A percentile compares a stretch with the other conserved stretches of the same genome.
phyloP scores from a whole-genome alignment of 2,113 vertebrate genomes.

The Acanthisitta chloris region DNA sequence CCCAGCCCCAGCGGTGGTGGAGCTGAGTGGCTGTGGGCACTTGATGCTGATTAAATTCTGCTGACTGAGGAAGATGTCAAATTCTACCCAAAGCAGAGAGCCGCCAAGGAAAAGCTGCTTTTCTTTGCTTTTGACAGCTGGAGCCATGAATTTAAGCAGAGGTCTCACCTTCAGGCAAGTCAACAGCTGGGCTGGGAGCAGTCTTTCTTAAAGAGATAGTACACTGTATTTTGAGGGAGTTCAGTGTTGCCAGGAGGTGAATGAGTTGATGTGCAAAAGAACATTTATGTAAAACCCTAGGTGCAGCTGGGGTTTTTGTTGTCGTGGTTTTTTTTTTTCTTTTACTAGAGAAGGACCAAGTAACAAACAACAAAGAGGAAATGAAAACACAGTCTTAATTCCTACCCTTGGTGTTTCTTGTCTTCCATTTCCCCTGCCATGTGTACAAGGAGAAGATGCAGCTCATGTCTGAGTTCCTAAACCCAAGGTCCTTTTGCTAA shows the following conservation, averaged over 20 bases:
- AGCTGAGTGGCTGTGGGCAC: conserved; percentile 70
- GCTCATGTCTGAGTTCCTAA: not conserved
- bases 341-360: conserved; percentile 39
- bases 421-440: conserved; percentile 42
- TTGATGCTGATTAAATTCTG: conserved; percentile 76
- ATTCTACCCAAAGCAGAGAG: conserved; percentile 76
- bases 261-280: conserved; percentile 15
- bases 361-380: conserved; percentile 65
- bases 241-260: conserved; percentile 37
- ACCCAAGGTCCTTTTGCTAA: not conserved
- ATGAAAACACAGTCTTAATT: conserved; percentile 50
- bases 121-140: conserved; percentile 78
- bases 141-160: conserved; percentile 76
- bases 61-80: conserved; percentile 79
- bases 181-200: conserved; percentile 68
- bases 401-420: conserved; percentile 19
- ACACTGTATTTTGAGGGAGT: not conserved
- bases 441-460: not conserved
- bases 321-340: not conserved
- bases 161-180: conserved; percentile 78
- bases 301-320: conserved; percentile 26
- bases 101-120: conserved; percentile 77
- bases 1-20: conserved; percentile 42
- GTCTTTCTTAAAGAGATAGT: conserved; percentile 62
- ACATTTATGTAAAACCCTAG: conserved; percentile 42